Evolutionary conservation across 2,113 vertebrate species (phyloP).

Genomic region (Nesogale talazaci): DNA sequence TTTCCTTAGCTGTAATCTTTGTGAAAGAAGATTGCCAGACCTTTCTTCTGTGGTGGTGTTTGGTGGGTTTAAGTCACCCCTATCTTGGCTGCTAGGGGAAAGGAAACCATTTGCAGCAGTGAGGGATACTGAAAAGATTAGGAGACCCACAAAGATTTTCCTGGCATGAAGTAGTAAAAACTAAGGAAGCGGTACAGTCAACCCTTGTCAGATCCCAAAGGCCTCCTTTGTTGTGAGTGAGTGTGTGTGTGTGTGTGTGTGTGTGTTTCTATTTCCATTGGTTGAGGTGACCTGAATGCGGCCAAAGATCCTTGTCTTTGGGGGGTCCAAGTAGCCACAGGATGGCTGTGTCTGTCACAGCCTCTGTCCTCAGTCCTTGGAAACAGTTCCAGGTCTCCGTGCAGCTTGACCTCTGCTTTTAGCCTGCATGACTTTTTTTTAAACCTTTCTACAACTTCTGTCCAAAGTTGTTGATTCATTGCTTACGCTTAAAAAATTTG

Average conservation of each 20-base stretch:
- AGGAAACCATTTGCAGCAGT: too few relatives aligned
- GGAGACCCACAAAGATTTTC: background rate
- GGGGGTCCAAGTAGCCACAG: background rate
- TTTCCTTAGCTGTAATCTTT: too few relatives aligned
- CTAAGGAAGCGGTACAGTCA: too few relatives aligned
- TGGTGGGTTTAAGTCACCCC: too few relatives aligned
- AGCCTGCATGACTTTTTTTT: too few relatives aligned
- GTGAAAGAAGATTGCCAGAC: too few relatives aligned
- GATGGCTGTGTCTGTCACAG: background rate
- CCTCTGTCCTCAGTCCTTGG: background rate
- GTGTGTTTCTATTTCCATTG: background rate
- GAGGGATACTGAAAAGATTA: background rate
- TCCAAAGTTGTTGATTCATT: background rate
- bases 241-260: too few relatives aligned
- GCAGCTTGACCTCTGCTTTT: background rate
- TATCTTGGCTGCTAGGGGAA: too few relatives aligned
- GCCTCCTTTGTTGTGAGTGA: too few relatives aligned
- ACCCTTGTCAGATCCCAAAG: too few relatives aligned
- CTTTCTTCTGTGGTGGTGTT: too few relatives aligned
- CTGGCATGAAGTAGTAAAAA: background rate
- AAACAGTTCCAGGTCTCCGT: background rate
- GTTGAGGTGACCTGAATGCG: background rate
- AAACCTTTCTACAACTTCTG: conserved; percentile 11
- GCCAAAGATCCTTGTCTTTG: background rate
- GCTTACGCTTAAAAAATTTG: background rate